Base-by-base conservation (phyloP, 2,797 vertebrate genomes). In the Syncerus caffer region DNA sequence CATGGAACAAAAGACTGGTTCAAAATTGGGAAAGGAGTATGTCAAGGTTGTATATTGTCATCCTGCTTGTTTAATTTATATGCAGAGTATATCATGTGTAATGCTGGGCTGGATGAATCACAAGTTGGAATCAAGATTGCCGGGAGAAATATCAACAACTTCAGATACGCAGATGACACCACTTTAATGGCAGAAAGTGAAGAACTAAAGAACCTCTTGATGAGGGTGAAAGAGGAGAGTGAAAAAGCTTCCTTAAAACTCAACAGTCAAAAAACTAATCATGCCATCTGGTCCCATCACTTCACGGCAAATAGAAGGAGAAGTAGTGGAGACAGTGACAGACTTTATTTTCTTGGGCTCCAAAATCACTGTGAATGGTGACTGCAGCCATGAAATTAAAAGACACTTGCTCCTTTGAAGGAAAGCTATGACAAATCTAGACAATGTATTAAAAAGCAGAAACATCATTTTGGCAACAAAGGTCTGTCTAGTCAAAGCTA, bases 221-320 rank as follows among this genome's bases (percentile, higher is more conserved):
- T 21, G 17, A 71, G 34, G 19, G 19, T 71, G 34, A 71, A 71
- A 71, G 19, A 71, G 67, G 10, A 71, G 10, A 38, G 34, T 71
- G 67, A 34, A 71, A 34, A 71, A 38, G 67, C 34, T 71, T 10
- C 34, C 19, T 71, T 23, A 13, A 23, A 71, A 38, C 34, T 71
- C 67, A 13, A 38, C 10, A 71, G 21, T 23, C 67, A 38, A 71
- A 71, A 71, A 38, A 38, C 3, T 71, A 71, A 71, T 71, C 67
- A 3, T 23, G 19, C 19, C 19, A 23, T 23, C 67, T 0, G 0
- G 5, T 71, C 10, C n/a, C 34, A 71, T 7, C 67, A 71, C 34
- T 23, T 71, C 67, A 71, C 23, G 19, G 34, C 34, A 71, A 13
- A 71, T 71, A 38, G 67, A 71, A 71, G 10, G 67, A 5, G 10